phyloP scores from a whole-genome alignment of 2,888 invertebrate species.

The Hypolimnas misippus region DNA sequence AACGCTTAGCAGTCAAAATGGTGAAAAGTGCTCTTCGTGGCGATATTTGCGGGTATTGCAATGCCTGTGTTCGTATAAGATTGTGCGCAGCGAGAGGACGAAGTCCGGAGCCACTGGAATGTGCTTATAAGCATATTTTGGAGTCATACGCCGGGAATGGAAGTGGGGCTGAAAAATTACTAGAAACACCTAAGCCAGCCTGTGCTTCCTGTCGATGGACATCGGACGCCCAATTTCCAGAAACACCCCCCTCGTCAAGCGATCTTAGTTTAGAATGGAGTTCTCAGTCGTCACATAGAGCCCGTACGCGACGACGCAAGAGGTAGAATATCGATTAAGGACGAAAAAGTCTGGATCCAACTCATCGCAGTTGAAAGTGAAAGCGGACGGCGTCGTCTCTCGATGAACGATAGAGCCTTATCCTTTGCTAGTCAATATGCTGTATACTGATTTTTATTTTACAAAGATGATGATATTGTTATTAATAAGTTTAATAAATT shows the following conservation, averaged over 20 bases:
- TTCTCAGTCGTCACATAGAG: conserved; percentile 66
- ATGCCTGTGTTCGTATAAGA: conserved; percentile 73
- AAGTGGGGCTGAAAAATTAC: conserved; percentile 56
- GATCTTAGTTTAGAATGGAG: conserved; percentile 79
- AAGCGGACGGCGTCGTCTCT: conserved; percentile 20
- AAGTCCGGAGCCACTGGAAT: conserved; percentile 71
- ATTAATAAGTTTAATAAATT: conserved; percentile 29
- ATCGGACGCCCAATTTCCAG: conserved; percentile 77
- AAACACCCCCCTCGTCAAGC: conserved; percentile 73
- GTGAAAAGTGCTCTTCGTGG: conserved; percentile 64
- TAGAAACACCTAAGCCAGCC: conserved; percentile 61
- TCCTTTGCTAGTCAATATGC: conserved; percentile 30
- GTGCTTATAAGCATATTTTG: conserved; percentile 79
- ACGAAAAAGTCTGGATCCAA: conserved; percentile 24
- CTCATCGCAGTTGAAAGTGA: conserved; percentile 26
- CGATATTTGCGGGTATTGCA: conserved; percentile 78
- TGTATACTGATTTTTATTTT: conserved; percentile 25
- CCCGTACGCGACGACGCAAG: conserved; percentile 68
- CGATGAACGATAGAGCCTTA: conserved; percentile 20
- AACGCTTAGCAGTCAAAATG: conserved; percentile 59
- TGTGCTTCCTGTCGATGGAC: conserved; percentile 79
- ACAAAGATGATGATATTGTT: conserved; percentile 19
- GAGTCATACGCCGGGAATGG: conserved; percentile 66
- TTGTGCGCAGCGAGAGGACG: conserved; percentile 72
- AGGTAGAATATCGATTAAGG: conserved; percentile 56